Base-by-base conservation (phyloP, 2,797 vertebrate species). In the Streptopelia turtur region DNA sequence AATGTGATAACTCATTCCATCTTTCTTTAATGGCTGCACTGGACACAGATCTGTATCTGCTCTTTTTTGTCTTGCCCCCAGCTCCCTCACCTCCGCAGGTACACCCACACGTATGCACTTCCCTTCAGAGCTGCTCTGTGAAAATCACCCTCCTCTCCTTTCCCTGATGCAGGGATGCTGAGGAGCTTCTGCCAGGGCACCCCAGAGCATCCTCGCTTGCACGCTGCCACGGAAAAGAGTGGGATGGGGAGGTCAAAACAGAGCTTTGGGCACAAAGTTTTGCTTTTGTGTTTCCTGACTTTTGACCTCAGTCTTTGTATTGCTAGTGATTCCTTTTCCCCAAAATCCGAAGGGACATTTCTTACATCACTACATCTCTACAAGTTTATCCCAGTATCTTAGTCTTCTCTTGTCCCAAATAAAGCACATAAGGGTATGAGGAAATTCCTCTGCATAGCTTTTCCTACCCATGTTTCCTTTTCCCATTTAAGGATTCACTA, bases 101-200 rank as follows among this genome's bases (percentile, higher is more conserved):
- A 35, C n/a, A 66, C 9, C 3, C 14, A 7, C 25, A 30, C 1
- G 0, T 6, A 15, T 1, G 27, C 16, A 17, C 11, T 65, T 84
- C 30, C 18, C 21, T 66, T 43, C 43, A 61, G 64, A 65, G 7
- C 13, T 55, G 25, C 66, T 65, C 16, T 43, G 64, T 33, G 27
- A 27, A 68, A 50, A 72, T 28, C 20, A 78, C 22, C 15, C 17
- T 82, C 13, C 22, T 45, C 41, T 65, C 23, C 13, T 61, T 53
- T 66, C 78, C 10, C 37, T 39, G 47, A 21, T 21, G 12, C 7
- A 59, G 43, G 6, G 43, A 39, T 53, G 60, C 20, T 28, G n/a
- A 43, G 22, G 7, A 84, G 23, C 4, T 56, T 37, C 47, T 56
- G 11, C 8, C 14, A 22, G 43, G 11, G 14, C 14, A 79, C 16